Evolutionary conservation across 2,797 vertebrate species (phyloP).

Genomic region (Poecilia picta): DNA sequence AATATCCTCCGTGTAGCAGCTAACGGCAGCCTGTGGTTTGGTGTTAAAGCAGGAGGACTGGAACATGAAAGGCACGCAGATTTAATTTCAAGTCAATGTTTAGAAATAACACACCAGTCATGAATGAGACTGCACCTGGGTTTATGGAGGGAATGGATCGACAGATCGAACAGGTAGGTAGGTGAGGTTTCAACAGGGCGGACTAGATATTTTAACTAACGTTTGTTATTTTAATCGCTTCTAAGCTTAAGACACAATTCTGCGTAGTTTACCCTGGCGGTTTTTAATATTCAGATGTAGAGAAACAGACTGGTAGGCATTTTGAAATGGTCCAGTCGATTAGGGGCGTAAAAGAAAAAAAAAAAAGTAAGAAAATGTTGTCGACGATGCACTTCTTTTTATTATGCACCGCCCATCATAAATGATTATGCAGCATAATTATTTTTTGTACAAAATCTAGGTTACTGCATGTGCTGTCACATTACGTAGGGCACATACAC

Average conservation of each 20-base stretch:
- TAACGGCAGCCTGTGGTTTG: not conserved
- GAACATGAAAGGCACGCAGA: not conserved
- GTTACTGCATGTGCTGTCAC: not conserved
- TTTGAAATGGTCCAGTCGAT: not conserved
- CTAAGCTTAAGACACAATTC: not conserved
- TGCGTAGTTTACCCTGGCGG: not conserved
- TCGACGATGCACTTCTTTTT: not conserved
- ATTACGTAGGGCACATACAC: not conserved
- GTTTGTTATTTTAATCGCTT: constrained; percentile 21
- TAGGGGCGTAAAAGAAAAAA: not conserved
- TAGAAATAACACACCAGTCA: not conserved
- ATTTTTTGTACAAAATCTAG: not conserved
- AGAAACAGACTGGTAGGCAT: not conserved
- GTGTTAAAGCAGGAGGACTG: not conserved
- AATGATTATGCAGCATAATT: no score
- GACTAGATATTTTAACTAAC: not conserved
- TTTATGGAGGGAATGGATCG: constrained; percentile 62
- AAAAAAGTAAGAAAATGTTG: not conserved
- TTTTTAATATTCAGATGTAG: not conserved
- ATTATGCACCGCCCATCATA: not conserved
- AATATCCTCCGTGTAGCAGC: constrained; percentile 30
- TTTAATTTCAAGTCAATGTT: not conserved
- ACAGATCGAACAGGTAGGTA: constrained; percentile 67
- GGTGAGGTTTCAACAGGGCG: not conserved
- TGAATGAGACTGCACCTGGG: constrained; percentile 38